Evolutionary conservation across 2,113 vertebrate genomes (phyloP).

Genomic region (Lophochroa leadbeateri): DNA sequence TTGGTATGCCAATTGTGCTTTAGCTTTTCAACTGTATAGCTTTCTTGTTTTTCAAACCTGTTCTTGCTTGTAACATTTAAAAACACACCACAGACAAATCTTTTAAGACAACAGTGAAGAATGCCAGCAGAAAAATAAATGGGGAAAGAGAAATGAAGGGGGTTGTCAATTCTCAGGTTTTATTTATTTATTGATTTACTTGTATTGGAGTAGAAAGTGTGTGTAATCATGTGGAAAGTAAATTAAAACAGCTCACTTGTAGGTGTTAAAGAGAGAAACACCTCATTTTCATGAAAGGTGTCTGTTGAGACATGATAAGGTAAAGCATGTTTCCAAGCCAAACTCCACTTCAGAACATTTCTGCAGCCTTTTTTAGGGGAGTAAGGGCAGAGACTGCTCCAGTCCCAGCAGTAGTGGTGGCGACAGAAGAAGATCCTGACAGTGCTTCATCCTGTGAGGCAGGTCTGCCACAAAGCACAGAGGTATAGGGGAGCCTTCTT

Average conservation of each 20-base stretch:
- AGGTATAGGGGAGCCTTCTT: accelerated
- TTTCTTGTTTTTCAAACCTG: background rate
- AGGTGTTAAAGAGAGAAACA: background rate
- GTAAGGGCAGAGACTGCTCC: background rate
- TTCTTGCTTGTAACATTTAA: background rate
- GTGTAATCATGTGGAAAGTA: slow-evolving; percentile 27
- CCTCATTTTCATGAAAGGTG: background rate
- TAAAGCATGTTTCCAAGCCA: background rate
- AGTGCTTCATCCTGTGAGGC: background rate
- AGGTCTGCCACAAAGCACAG: background rate
- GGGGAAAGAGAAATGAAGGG: background rate
- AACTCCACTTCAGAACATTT: background rate
- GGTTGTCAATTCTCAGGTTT: background rate
- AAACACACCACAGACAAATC: background rate
- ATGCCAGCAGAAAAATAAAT: background rate
- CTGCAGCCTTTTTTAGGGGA: background rate
- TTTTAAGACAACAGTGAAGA: background rate
- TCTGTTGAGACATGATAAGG: slow-evolving; percentile 12
- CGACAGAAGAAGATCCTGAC: background rate
- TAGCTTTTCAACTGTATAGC: background rate
- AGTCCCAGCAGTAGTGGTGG: accelerated
- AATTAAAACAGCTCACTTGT: slow-evolving; percentile 2
- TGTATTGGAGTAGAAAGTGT: background rate
- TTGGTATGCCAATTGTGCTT: background rate
- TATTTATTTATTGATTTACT: background rate